A percentile compares a stretch with the other conserved stretches of the same genome.
These are phyloP conservation scores for Apeira syringaria DNA, from an alignment of 2,888 invertebrate species.

Conservation along the genomic window DNA sequence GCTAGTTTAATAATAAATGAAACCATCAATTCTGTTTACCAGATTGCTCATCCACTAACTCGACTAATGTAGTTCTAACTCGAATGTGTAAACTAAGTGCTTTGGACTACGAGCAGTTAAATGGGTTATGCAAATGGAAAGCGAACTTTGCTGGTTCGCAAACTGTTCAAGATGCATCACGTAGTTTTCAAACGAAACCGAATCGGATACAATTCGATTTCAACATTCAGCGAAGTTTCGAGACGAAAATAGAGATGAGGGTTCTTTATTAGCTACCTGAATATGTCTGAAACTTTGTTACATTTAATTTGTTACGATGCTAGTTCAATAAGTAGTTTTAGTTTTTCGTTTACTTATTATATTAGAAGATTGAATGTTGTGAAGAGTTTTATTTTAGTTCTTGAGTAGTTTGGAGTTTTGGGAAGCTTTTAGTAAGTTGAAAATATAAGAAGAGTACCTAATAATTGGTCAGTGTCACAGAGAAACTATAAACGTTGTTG, in stretches of 20 bases:
- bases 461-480: too few species aligned
- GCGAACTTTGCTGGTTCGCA: constrained; percentile 19
- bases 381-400: too few species aligned
- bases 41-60: constrained; percentile 8
- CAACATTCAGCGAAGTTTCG: background rate
- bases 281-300: background rate
- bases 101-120: constrained; percentile 29
- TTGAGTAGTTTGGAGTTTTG: too few species aligned
- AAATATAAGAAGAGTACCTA: too few species aligned
- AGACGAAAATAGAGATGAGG: background rate
- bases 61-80: constrained; percentile 9
- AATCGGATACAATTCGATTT: constrained; percentile 14
- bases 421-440: too few species aligned
- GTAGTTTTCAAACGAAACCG: constrained; percentile 7
- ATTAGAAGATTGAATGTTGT: too few species aligned
- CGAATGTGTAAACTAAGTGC: constrained; percentile 21
- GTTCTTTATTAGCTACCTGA: constrained; percentile 8
- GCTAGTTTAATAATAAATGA: background rate
- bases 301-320: background rate
- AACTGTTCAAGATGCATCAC: constrained; percentile 11
- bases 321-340: too few species aligned
- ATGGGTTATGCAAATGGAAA: constrained; percentile 55
- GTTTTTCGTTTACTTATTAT: too few species aligned
- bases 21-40: background rate
- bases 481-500: too few species aligned